phyloP scores from a whole-genome alignment of 2,797 vertebrate genomes.

The Artibeus jamaicensis region DNA sequence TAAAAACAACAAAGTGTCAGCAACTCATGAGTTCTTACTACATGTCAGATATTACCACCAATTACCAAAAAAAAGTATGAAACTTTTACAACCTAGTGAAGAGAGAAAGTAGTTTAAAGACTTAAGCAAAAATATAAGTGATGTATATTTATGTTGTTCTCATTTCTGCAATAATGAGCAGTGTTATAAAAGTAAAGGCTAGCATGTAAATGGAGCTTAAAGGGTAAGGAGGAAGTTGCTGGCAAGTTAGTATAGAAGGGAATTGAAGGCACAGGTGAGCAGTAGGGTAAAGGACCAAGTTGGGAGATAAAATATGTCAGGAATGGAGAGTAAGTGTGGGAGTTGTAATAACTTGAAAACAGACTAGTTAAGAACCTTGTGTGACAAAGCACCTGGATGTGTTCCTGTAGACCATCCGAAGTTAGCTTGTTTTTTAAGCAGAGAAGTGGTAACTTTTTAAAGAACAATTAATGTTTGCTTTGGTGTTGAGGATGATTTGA shows the following conservation, averaged over 20 bases:
- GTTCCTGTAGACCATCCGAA: not conserved
- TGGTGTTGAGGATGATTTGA: not conserved
- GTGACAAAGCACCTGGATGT: not conserved
- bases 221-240: not conserved
- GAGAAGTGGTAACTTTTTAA: not conserved
- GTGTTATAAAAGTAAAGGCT: not conserved
- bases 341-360: not conserved
- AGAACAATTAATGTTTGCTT: not conserved
- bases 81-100: not conserved
- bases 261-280: not conserved
- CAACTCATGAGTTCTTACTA: not conserved
- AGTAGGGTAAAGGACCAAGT: not conserved
- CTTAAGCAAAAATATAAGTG: not conserved
- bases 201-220: not conserved
- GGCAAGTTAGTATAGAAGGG: not conserved
- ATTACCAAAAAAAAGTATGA: not conserved
- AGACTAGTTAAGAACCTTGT: not conserved
- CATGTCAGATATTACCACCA: not conserved
- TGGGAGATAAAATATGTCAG: not conserved
- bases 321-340: not conserved
- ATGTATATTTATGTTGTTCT: not conserved
- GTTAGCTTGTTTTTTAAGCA: not conserved
- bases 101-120: not conserved
- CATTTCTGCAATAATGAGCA: not conserved
- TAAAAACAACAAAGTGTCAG: not conserved